These are phyloP conservation scores for Pristionchus arcanus DNA, from an alignment of 2,888 invertebrate species.

Conservation along the genomic window DNA sequence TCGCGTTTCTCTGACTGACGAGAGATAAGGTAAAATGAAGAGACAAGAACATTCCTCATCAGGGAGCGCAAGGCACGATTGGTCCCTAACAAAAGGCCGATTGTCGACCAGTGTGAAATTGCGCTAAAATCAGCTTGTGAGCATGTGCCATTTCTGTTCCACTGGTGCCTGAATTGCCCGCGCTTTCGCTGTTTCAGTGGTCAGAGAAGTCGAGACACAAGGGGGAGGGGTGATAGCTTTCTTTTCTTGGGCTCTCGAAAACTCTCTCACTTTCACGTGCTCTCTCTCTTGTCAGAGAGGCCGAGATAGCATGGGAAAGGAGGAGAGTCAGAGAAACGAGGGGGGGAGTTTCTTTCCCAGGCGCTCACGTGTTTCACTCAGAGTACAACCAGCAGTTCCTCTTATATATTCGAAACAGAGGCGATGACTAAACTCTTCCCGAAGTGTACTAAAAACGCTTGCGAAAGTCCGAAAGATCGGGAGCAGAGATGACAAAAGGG, in stretches of 20 bases:
- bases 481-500: conserved; percentile 44
- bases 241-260: neutral
- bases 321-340: neutral
- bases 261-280: neutral
- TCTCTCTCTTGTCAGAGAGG: neutral
- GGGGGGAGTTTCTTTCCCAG: neutral
- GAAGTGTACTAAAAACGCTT: conserved; percentile 29
- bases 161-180: neutral
- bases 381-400: neutral
- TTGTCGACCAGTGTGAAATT: neutral
- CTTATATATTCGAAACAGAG: neutral
- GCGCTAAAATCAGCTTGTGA: neutral
- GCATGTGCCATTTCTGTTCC: neutral
- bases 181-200: neutral
- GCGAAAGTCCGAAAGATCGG: conserved; percentile 27
- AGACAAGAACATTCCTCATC: too few species aligned
- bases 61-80: too few species aligned
- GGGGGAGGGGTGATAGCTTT: neutral
- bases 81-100: too few species aligned
- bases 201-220: neutral
- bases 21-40: too few species aligned
- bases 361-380: neutral
- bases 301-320: neutral
- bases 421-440: neutral
- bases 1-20: too few species aligned